Evolutionary conservation across 1,140 invertebrate genomes (phyloP).

Genomic region (Xylocopa sonorina): DNA sequence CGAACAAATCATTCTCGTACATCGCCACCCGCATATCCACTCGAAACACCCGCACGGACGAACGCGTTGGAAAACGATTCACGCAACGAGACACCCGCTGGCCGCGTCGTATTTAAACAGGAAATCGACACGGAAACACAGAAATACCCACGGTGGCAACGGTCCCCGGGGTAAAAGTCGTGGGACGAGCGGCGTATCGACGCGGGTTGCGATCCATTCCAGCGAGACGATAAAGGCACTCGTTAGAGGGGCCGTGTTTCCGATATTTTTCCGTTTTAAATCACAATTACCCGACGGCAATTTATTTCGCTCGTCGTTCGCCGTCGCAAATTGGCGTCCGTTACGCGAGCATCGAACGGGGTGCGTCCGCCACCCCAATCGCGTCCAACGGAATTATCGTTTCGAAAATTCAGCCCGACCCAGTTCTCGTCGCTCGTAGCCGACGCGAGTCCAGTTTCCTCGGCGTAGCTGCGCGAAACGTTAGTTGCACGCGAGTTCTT

Average conservation of each 20-base stretch:
- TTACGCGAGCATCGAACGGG: not conserved
- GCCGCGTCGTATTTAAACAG: not conserved
- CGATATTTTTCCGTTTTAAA: constrained; percentile 28
- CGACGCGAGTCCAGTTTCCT: not conserved
- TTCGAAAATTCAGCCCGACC: too few relatives aligned
- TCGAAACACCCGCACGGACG: constrained; percentile 12
- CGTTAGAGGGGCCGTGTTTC: not conserved
- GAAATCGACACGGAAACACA: constrained; percentile 7
- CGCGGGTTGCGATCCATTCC: constrained; percentile 27
- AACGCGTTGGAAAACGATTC: constrained; percentile 21
- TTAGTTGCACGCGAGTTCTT: not conserved
- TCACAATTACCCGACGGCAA: constrained; percentile 5
- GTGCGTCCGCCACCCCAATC: not conserved
- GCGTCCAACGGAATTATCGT: not conserved
- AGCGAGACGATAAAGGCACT: constrained; percentile 12
- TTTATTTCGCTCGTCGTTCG: constrained; percentile 1
- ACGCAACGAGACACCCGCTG: not conserved
- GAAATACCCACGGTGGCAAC: not conserved
- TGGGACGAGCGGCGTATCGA: constrained; percentile 7
- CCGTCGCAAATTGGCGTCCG: not conserved
- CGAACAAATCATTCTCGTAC: constrained; percentile 8
- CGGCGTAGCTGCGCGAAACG: not conserved
- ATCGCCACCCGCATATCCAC: constrained; percentile 37
- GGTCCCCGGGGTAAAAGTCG: not conserved
- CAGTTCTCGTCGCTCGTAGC: not conserved